Evolutionary conservation across 2,797 vertebrate species (phyloP).

Genomic region (Cirrhinus mrigala): DNA sequence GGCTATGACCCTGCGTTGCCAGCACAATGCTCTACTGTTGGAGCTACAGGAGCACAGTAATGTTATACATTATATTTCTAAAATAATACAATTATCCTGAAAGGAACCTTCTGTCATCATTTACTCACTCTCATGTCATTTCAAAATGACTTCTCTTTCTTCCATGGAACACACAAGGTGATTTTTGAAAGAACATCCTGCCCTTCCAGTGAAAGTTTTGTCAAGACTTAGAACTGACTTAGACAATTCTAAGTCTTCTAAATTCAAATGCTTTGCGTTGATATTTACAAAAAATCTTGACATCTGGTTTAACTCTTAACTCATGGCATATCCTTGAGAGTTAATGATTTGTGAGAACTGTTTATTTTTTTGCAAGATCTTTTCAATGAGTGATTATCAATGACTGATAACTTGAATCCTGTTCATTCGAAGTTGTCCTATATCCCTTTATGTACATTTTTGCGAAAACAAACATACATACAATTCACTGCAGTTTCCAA

Average conservation of each 20-base stretch:
- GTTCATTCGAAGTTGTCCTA: background rate
- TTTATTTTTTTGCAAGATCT: background rate
- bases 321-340: background rate
- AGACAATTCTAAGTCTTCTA: no score
- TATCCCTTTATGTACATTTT: background rate
- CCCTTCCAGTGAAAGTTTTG: background rate
- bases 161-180: background rate
- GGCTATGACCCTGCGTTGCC: background rate
- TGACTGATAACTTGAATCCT: background rate
- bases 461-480: background rate
- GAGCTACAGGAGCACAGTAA: background rate
- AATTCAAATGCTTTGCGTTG: no score
- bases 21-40: background rate
- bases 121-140: background rate
- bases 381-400: background rate
- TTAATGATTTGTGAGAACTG: background rate
- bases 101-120: background rate
- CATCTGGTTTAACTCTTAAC: background rate
- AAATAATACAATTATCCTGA: background rate
- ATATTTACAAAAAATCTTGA: no score
- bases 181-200: background rate
- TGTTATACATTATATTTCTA: background rate
- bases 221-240: background rate
- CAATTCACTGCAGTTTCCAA: background rate
- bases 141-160: background rate